Percentiles rank a stretch among this genome's conserved stretches.
Conservation (phyloP, 2,113 vertebrate species). For the Myiopsitta monachus region DNA sequence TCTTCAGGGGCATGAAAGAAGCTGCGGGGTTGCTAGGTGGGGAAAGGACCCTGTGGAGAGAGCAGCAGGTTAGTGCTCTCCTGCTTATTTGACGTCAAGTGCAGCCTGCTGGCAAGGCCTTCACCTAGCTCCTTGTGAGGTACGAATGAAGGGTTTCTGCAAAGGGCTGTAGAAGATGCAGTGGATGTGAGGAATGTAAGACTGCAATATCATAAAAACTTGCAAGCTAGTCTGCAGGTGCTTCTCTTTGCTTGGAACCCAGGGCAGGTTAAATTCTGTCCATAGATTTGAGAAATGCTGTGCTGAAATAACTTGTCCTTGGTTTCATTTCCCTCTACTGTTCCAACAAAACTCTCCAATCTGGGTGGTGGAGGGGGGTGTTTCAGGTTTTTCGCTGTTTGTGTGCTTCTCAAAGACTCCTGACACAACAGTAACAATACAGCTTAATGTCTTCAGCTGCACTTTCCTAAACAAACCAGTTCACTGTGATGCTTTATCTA, state of each 20-base stretch:
- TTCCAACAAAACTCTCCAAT: not conserved
- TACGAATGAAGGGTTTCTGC: not conserved
- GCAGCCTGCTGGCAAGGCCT: rapidly evolving
- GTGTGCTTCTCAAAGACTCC: not conserved
- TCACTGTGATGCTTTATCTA: not conserved
- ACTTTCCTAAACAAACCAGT: not conserved
- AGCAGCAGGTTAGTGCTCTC: not conserved
- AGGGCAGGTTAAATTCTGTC: not conserved
- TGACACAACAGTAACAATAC: not conserved
- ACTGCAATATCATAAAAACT: not conserved
- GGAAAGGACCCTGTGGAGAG: not conserved
- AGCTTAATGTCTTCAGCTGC: not conserved
- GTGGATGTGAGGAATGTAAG: not conserved
- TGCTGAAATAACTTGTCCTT: not conserved
- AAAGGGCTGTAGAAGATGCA: not conserved
- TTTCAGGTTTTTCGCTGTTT: not conserved
- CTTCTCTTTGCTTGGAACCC: not conserved
- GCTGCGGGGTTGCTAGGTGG: not conserved
- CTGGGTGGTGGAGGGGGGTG: rapidly evolving
- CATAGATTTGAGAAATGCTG: not conserved
- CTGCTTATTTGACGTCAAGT: not conserved
- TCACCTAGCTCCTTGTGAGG: rapidly evolving
- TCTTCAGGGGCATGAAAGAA: not conserved
- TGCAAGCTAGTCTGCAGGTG: not conserved
- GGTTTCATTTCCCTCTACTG: not conserved